Evolutionary conservation across 2,888 invertebrate genomes (phyloP), one percentile per base, ranked within the genome.

Genomic region (Lasius platythorax): DNA sequence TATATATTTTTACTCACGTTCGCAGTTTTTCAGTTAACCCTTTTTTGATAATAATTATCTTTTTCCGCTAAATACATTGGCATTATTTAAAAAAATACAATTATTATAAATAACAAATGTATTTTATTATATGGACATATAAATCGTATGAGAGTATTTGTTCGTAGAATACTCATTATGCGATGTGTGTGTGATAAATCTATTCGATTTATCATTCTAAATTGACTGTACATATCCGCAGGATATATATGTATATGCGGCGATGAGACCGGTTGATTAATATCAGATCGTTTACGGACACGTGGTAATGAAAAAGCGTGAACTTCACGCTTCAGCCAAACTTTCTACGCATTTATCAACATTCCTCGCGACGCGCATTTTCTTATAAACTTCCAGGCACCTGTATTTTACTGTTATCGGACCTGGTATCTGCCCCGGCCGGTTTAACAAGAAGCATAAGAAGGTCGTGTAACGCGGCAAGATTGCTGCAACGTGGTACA

Each of bases 361-460:
- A 40, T 58, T 73, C 23, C 23, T 58, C n/a, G n/a, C 11, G 37
- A 28, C 15, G 15, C 2, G n/a, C 11, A 73, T 33, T 81, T 70
- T 74, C 23, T 46, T 74, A 56, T 33, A 6, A 61, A 58, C 40
- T 15, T 23, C 50, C 43, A 33, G 46, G 33, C 63, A 56, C 53
- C 61, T 66, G 82, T 37, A 75, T 63, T 85, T 83, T 76, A 75
- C 83, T 85, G 70, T 85, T 75, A 83, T 83, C 61, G 46, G 58
- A 76, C 76, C 67, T 70, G 70, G 72, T 76, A 70, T 56, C 66
- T 66, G 83, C 53, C 61, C 70, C 40, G 56, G 83, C 85, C 83
- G 72, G 76, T 85, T 83, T 67, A 56, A 50, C 83, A 18, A 76
- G 83, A 83, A 37, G 64, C 40, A 66, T 66, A 70, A 46, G 18